Percentiles rank a stretch among this genome's conserved stretches.
phyloP scores from a whole-genome alignment of 2,888 invertebrate genomes.

The Cordilura impudica region DNA sequence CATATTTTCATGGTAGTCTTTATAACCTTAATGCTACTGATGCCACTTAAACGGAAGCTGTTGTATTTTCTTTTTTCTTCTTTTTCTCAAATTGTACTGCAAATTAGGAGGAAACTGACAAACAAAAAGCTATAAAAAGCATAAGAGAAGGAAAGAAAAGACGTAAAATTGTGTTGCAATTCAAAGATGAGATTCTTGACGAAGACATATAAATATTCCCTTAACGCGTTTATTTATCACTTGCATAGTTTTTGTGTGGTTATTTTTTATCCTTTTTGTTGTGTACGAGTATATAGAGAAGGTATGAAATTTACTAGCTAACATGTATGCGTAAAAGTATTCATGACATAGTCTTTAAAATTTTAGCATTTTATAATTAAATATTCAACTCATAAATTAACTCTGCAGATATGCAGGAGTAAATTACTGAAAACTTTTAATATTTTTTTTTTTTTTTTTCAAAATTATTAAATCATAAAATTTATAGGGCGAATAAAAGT shows the following conservation, averaged over 20 bases:
- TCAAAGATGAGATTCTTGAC: neutral
- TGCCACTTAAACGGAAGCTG: neutral
- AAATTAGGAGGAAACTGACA: neutral
- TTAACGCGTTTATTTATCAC: neutral
- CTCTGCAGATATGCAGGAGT: no score
- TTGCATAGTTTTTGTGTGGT: conserved; percentile 1
- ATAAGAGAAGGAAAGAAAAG: neutral
- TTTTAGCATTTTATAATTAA: no score
- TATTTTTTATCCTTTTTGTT: conserved; percentile 1
- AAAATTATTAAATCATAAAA: neutral
- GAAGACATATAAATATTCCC: neutral
- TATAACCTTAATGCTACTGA: neutral
- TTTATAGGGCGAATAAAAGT: neutral
- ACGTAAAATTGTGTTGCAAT: neutral
- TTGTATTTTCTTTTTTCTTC: neutral
- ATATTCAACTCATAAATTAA: no score
- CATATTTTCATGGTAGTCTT: conserved; percentile 5
- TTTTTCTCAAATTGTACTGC: neutral
- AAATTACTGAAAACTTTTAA: no score
- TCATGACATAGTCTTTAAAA: neutral
- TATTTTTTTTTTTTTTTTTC: neutral
- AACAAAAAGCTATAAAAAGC: neutral
- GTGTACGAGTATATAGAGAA: conserved; percentile 3
- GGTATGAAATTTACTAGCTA: conserved; percentile 20
- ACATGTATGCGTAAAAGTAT: neutral